A percentile compares a stretch with the other conserved stretches of the same genome.
These are phyloP conservation scores for Actenoides hombroni DNA, from an alignment of 2,113 vertebrate species.

Conservation along the genomic window DNA sequence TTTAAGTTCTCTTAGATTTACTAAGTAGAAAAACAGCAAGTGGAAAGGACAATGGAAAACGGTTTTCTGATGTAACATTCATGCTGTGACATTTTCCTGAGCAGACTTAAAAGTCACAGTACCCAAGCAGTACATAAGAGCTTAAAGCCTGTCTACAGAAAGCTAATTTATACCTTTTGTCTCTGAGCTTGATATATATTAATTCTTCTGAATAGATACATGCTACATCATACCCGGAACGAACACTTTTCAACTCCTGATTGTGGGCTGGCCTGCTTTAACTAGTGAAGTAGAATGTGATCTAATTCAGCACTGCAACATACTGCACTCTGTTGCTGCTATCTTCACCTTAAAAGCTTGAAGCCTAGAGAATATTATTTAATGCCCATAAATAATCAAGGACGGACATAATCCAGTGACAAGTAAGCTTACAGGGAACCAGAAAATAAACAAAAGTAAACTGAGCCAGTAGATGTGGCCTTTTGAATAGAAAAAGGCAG, in stretches of 20 bases:
- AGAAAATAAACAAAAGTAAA: not conserved
- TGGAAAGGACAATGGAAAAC: not conserved
- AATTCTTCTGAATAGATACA: not conserved
- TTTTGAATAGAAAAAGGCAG: not conserved
- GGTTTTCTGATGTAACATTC: not conserved
- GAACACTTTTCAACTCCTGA: not conserved
- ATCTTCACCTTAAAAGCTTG: not conserved
- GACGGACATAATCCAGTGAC: not conserved
- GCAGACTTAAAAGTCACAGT: not conserved
- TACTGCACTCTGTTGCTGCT: not conserved
- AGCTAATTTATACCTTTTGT: not conserved
- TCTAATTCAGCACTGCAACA: not conserved
- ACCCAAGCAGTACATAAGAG: not conserved
- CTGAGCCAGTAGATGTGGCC: not conserved
- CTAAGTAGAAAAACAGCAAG: not conserved
- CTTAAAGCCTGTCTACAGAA: not conserved
- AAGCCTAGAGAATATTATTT: not conserved
- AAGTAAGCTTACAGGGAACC: not conserved
- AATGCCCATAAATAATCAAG: not conserved
- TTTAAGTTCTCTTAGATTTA: not conserved
- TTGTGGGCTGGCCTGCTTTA: not conserved
- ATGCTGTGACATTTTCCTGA: not conserved
- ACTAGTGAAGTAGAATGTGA: not conserved
- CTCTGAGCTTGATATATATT: not conserved
- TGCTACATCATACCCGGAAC: not conserved